Evolutionary conservation across 2,888 invertebrate species (phyloP).

Genomic region (Cyclophora albipunctata): DNA sequence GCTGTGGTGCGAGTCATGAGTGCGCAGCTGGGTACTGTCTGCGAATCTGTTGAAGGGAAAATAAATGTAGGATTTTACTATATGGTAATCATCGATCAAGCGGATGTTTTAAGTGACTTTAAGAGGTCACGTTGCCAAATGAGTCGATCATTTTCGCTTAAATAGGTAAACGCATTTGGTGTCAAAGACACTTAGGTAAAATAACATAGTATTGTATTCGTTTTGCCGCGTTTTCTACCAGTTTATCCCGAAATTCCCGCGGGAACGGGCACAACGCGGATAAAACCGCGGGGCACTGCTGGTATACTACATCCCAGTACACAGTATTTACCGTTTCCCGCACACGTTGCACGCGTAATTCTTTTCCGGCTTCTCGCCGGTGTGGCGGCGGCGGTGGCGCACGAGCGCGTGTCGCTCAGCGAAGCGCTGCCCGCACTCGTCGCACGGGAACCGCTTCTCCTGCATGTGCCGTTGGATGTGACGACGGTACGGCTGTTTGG

Average conservation of each 20-base stretch:
- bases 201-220: no score
- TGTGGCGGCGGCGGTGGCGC: slow-evolving; percentile 69
- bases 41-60: slow-evolving; percentile 37
- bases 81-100: no score
- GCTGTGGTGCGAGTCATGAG: slow-evolving; percentile 58
- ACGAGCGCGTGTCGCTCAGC: slow-evolving; percentile 69
- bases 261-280: no score
- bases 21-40: slow-evolving; percentile 36
- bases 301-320: no score
- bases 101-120: no score
- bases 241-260: no score
- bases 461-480: slow-evolving; percentile 73
- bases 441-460: slow-evolving; percentile 66
- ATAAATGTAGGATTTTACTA: background rate
- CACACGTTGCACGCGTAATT: slow-evolving; percentile 64
- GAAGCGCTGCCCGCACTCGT: slow-evolving; percentile 66
- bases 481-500: slow-evolving; percentile 49
- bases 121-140: no score
- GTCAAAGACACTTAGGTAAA: no score
- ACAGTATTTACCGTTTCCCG: slow-evolving; percentile 54
- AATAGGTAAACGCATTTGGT: no score
- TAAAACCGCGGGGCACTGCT: no score
- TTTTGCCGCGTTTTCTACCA: no score
- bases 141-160: no score
- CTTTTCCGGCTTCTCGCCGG: slow-evolving; percentile 63